These are phyloP conservation scores for Phyllostomus hastatus DNA, from an alignment of 2,113 vertebrate genomes.

Conservation along the genomic window DNA sequence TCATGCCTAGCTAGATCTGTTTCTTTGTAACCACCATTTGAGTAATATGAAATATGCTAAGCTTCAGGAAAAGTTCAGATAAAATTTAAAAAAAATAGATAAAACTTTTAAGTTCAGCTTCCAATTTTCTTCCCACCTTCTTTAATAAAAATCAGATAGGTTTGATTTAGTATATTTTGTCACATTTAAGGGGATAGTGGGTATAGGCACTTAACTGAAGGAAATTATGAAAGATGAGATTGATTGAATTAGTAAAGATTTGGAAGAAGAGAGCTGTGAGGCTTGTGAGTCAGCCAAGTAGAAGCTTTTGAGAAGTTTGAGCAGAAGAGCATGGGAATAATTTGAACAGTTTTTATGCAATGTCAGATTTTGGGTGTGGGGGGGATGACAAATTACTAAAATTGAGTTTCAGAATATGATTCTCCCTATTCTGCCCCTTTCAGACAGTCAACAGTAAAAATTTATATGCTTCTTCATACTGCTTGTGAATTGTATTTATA, in stretches of 20 bases:
- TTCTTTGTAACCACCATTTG: not conserved
- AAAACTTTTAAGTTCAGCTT: not conserved
- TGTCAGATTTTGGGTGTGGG: not conserved
- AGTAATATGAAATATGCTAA: not conserved
- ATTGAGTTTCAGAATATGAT: not conserved
- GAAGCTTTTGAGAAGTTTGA: not conserved
- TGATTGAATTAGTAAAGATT: not conserved
- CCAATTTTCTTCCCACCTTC: not conserved
- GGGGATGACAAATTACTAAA: not conserved
- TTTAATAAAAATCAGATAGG: not conserved
- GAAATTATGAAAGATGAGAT: not conserved
- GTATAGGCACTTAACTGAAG: not conserved
- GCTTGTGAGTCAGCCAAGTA: not conserved
- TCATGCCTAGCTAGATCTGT: fast-evolving
- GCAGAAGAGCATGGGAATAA: not conserved
- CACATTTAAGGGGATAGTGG: not conserved
- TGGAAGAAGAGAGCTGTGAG: not conserved
- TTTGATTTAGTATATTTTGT: not conserved
- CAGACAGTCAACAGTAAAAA: not conserved
- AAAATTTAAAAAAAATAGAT: not conserved
- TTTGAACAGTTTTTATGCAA: not conserved
- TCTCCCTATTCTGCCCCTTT: not conserved
- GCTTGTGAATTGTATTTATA: not conserved
- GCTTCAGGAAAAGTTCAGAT: not conserved
- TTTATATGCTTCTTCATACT: not conserved